phyloP scores from a whole-genome alignment of 2,113 vertebrate genomes.

The Corydoras sp. region DNA sequence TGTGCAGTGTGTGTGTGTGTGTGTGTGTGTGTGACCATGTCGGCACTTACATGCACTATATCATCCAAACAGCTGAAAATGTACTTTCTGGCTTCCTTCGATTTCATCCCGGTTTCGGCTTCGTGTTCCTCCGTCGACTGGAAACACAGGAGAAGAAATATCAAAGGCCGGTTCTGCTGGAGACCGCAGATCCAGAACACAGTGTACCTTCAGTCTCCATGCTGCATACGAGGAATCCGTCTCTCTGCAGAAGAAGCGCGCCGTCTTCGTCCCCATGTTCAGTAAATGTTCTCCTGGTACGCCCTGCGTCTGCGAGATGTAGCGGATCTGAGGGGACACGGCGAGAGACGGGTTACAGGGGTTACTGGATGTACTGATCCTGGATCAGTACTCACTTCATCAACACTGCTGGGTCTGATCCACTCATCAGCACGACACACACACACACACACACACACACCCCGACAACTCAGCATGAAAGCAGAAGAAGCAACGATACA shows the following conservation, averaged over 20 bases:
- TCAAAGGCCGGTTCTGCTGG: neutral
- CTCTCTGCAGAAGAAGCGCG: slow-evolving; percentile 80
- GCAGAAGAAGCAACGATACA: too few species aligned
- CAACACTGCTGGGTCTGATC: too few species aligned
- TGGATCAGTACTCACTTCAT: too few species aligned
- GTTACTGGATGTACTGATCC: too few species aligned
- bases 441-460: too few species aligned
- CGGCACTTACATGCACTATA: slow-evolving; percentile 86
- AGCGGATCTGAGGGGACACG: slow-evolving; percentile 80
- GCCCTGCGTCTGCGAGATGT: slow-evolving; percentile 98
- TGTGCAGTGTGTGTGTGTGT: too few species aligned
- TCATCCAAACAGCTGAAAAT: slow-evolving; percentile 99
- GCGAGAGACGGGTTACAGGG: neutral
- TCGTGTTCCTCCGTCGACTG: slow-evolving; percentile 96
- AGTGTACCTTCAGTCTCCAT: slow-evolving; percentile 93
- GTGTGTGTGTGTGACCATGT: too few species aligned
- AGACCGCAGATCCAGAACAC: neutral
- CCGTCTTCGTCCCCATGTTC: slow-evolving; percentile 90
- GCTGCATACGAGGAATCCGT: slow-evolving; percentile 80
- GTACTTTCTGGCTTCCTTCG: slow-evolving; percentile 98
- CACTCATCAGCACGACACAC: too few species aligned
- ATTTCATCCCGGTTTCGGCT: slow-evolving; percentile 95
- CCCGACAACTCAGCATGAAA: too few species aligned
- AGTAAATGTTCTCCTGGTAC: slow-evolving; percentile 87
- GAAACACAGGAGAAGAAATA: slow-evolving; percentile 14